Evolutionary conservation across 1,140 invertebrate species (phyloP).

Genomic region (Plutomurus gul): DNA sequence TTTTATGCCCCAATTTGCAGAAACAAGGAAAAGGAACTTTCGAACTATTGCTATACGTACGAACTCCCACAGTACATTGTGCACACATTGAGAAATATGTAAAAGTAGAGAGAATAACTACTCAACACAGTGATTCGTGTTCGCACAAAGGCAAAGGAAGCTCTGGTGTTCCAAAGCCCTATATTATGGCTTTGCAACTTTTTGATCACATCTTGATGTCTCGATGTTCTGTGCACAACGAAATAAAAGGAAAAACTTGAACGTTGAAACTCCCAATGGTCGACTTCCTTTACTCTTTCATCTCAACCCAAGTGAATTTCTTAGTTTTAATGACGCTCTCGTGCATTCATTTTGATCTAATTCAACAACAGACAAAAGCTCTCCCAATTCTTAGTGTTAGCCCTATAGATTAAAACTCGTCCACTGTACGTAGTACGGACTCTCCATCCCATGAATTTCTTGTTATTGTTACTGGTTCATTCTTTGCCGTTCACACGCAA

Average conservation of each 20-base stretch:
- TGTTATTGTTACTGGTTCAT: conserved; percentile 2
- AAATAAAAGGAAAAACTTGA: conserved; percentile 13
- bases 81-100: too few species aligned
- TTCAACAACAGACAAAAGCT: conserved; percentile 22
- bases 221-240: background rate
- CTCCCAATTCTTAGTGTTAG: background rate
- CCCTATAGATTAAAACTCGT: conserved; percentile 13
- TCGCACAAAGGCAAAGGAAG: background rate
- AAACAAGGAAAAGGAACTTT: conserved; percentile 2
- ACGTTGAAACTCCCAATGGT: background rate
- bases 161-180: background rate
- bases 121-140: background rate
- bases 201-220: conserved; percentile 6
- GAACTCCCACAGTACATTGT: background rate
- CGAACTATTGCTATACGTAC: background rate
- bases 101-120: background rate
- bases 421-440: background rate
- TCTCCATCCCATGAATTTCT: conserved; percentile 18
- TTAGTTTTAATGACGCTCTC: conserved; percentile 9
- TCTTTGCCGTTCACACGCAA: background rate
- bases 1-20: conserved; percentile 23
- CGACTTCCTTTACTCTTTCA: conserved; percentile 12
- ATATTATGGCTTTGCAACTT: background rate
- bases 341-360: conserved; percentile 21
- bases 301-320: background rate